Conservation (phyloP, 2,113 vertebrate species). For the Dendropsophus ebraccatus region DNA sequence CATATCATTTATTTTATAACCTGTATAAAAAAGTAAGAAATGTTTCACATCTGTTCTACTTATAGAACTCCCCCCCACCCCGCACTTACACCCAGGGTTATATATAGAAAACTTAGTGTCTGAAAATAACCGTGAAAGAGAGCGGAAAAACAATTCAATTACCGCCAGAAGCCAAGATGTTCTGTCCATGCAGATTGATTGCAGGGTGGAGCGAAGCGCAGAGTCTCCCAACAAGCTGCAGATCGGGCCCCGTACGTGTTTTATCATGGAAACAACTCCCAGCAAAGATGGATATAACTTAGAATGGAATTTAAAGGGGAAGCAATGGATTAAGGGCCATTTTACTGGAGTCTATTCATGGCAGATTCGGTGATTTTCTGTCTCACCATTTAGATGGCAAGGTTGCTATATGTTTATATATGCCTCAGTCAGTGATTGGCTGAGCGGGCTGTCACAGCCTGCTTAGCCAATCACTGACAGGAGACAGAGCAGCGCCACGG, state of each 20-base stretch:
- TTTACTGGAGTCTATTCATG: too few species aligned
- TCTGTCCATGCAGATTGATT: not conserved
- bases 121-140: not conserved
- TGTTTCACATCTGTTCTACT: too few species aligned
- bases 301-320: not conserved
- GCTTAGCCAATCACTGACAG: too few species aligned
- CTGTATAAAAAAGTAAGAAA: too few species aligned
- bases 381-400: too few species aligned
- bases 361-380: too few species aligned
- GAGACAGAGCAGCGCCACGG: too few species aligned
- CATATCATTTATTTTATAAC: not conserved
- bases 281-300: too few species aligned
- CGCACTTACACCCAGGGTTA: not conserved
- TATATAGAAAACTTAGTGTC: not conserved
- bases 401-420: too few species aligned
- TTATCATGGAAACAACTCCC: not conserved
- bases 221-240: not conserved
- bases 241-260: not conserved
- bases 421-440: too few species aligned
- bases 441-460: too few species aligned
- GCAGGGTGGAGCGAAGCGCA: not conserved
- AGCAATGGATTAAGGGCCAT: too few species aligned
- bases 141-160: slow-evolving; percentile 11
- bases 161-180: not conserved
- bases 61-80: not conserved